Evolutionary conservation across 2,888 invertebrate species (phyloP).

Genomic region (Troides helena): DNA sequence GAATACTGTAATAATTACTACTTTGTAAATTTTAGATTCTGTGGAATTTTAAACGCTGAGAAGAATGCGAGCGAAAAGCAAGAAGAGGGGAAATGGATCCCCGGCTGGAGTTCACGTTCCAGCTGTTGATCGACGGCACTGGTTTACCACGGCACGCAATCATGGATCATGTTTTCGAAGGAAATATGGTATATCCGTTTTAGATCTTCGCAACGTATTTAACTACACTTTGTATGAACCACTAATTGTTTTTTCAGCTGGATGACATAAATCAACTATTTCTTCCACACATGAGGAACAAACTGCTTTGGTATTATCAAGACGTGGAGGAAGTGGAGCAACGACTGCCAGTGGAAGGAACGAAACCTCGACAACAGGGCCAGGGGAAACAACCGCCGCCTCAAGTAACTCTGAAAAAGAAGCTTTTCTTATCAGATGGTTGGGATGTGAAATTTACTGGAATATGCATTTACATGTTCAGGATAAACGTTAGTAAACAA

Average conservation of each 20-base stretch:
- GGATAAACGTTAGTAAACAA: constrained; percentile 90
- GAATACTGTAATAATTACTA: no score
- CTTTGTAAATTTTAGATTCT: constrained; percentile 74
- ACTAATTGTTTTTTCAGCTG: constrained; percentile 73
- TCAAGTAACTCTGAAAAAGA: constrained; percentile 82
- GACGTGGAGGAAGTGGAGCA: constrained; percentile 87
- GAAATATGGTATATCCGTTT: constrained; percentile 85
- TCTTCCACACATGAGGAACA: constrained; percentile 90
- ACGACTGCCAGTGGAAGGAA: constrained; percentile 67
- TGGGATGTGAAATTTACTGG: constrained; percentile 90
- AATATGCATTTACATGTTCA: constrained; percentile 91
- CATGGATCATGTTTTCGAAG: constrained; percentile 95
- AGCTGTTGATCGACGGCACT: constrained; percentile 91
- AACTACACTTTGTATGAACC: background rate
- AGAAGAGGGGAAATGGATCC: constrained; percentile 96
- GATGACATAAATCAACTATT: constrained; percentile 94
- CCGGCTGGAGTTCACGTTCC: constrained; percentile 93
- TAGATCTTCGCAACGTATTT: background rate
- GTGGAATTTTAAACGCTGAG: constrained; percentile 91
- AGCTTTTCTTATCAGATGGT: constrained; percentile 91
- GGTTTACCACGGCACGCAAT: constrained; percentile 90
- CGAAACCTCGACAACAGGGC: constrained; percentile 69
- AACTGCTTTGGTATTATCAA: constrained; percentile 94
- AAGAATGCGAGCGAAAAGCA: constrained; percentile 96
- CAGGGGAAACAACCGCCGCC: constrained; percentile 71